Base-by-base conservation (phyloP, 2,888 invertebrate genomes). In the Limenitis camilla region DNA sequence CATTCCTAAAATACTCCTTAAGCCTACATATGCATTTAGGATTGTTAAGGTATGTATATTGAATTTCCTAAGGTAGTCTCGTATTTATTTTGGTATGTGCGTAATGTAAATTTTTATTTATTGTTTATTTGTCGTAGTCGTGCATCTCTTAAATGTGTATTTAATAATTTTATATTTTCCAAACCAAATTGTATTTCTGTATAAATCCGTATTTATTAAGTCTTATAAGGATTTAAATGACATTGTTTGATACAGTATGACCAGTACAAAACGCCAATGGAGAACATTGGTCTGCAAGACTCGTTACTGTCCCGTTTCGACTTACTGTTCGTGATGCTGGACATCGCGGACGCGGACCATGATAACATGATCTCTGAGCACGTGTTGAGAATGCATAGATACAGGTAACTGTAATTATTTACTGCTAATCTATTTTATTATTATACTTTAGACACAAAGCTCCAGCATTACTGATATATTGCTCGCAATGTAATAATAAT, bases 191-290 rank as follows among this genome's bases (percentile, higher is more conserved):
- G n/a, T n/a, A n/a, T n/a, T n/a, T n/a, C n/a, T n/a, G n/a, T n/a
- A n/a, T n/a, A n/a, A n/a, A n/a, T n/a, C n/a, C n/a, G n/a, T n/a
- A n/a, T n/a, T n/a, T n/a, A n/a, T n/a, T n/a, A n/a, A n/a, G n/a
- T n/a, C n/a, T n/a, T n/a, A n/a, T n/a, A n/a, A n/a, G n/a, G n/a
- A n/a, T n/a, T n/a, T n/a, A n/a, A n/a, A n/a, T n/a, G n/a, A n/a
- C n/a, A n/a, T n/a, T n/a, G n/a, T n/a, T n/a, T n/a, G n/a, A n/a
- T n/a, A 31, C 79, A 97, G 94, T 99, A 99, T 72, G 97, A 99
- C 85, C 97, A 97, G 72, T 99, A 97, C 84, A 99, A 98, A 86
- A 96, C 98, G 0, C 99, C 99, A 0, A 99, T 99, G 99, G 99
- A 99, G 81, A 99, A 99, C 83, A 99, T 99, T 70, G 99, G 98